Percentiles rank a stretch among this genome's conserved stretches.
These are phyloP conservation scores for Hylia prasina DNA, from an alignment of 2,113 vertebrate genomes.

Conservation along the genomic window DNA sequence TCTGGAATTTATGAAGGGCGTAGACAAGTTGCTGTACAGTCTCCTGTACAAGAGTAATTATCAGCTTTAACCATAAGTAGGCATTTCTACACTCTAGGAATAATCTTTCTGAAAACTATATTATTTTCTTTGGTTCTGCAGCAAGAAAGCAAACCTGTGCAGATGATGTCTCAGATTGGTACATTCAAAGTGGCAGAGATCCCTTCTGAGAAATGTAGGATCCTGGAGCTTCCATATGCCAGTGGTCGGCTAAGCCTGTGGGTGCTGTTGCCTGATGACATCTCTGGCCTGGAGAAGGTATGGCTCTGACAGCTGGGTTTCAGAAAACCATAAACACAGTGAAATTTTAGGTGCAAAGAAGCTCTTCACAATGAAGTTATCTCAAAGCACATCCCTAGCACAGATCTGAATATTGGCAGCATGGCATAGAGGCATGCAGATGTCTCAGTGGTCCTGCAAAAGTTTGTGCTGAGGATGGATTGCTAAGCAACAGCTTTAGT, in stretches of 20 bases:
- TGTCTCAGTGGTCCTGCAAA: background rate
- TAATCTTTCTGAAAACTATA: background rate
- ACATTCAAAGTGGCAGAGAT: slow-evolving; percentile 1
- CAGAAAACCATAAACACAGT: background rate
- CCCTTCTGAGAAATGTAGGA: background rate
- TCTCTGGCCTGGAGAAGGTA: slow-evolving; percentile 51
- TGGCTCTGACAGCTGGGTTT: background rate
- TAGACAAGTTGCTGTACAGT: background rate
- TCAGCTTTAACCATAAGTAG: background rate
- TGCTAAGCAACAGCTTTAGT: background rate
- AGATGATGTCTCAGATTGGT: slow-evolving; percentile 39
- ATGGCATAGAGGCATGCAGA: background rate
- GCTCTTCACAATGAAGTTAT: background rate
- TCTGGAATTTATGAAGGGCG: background rate
- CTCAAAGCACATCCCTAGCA: background rate
- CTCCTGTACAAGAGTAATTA: background rate
- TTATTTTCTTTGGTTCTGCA: background rate
- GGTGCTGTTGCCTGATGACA: slow-evolving; percentile 29
- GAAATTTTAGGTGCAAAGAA: background rate
- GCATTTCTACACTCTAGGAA: background rate
- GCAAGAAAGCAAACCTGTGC: slow-evolving; percentile 38
- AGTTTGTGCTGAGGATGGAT: background rate
- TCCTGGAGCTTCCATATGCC: slow-evolving; percentile 11
- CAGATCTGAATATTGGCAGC: background rate
- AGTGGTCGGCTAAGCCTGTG: background rate